These are phyloP conservation scores for Mirza zaza DNA, from an alignment of 2,113 vertebrate genomes.

Conservation along the genomic window DNA sequence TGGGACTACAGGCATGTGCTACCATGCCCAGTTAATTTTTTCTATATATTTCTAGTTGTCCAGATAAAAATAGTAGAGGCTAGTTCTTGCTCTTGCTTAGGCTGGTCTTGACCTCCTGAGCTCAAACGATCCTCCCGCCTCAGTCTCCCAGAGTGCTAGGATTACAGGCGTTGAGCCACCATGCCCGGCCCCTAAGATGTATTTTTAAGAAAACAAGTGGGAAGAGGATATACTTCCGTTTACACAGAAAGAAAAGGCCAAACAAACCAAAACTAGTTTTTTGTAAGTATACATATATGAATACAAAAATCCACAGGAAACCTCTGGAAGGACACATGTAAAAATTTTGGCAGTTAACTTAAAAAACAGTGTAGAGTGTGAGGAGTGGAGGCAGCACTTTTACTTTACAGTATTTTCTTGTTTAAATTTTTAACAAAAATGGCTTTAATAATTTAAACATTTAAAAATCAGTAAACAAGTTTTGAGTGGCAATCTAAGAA, in stretches of 20 bases:
- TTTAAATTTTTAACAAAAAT: slow-evolving; percentile 1
- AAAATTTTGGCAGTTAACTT: neutral
- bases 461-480: neutral
- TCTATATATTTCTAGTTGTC: no score
- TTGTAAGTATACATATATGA: neutral
- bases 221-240: neutral
- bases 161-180: no score
- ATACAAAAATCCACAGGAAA: neutral
- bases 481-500: neutral
- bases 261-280: neutral
- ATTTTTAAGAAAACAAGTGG: neutral
- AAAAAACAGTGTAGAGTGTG: neutral
- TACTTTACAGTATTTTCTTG: neutral
- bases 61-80: no score
- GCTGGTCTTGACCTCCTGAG: no score
- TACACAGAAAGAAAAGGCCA: neutral
- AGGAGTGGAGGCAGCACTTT: neutral
- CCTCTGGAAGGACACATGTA: neutral
- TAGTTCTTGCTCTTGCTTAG: no score
- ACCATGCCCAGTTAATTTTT: no score
- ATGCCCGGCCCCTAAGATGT: neutral
- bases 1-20: no score
- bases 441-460: neutral
- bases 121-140: no score
- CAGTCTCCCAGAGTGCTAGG: no score